These are phyloP conservation scores for Sesamia nonagrioides DNA, from an alignment of 1,140 invertebrate genomes.

Conservation along the genomic window DNA sequence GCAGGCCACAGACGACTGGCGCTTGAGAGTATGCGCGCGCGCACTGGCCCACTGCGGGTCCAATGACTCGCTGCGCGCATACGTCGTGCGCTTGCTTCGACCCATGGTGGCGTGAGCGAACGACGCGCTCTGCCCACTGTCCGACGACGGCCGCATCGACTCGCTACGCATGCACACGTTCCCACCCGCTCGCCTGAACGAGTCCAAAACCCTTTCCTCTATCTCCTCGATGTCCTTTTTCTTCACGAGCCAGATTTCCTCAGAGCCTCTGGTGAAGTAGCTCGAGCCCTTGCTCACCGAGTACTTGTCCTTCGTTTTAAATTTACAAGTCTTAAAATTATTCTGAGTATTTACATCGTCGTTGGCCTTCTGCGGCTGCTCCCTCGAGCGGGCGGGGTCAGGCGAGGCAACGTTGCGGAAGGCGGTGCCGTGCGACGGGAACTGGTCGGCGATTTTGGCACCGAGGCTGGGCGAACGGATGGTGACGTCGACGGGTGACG, in stretches of 20 bases:
- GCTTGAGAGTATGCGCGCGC: conserved; percentile 77
- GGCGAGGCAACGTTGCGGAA: conserved; percentile 80
- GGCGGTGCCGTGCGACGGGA: conserved; percentile 81
- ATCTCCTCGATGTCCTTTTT: conserved; percentile 85
- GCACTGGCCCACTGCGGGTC: conserved; percentile 77
- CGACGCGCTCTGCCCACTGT: conserved; percentile 69
- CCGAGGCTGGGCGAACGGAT: conserved; percentile 81
- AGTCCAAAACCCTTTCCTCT: conserved; percentile 81
- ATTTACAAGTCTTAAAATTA: conserved; percentile 80
- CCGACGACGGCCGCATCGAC: conserved; percentile 75
- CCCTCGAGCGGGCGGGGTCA: conserved; percentile 63
- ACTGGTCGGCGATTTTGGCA: conserved; percentile 77
- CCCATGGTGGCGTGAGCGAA: conserved; percentile 78
- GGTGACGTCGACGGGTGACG: conserved; percentile 74
- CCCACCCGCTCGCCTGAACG: conserved; percentile 78
- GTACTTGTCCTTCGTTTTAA: conserved; percentile 79
- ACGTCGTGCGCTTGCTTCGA: conserved; percentile 71
- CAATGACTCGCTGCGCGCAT: conserved; percentile 78
- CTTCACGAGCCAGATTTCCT: conserved; percentile 85
- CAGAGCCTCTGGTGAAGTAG: conserved; percentile 81
- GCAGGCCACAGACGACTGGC: conserved; percentile 81
- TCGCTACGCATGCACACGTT: conserved; percentile 73
- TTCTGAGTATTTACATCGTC: conserved; percentile 76
- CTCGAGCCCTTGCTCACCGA: conserved; percentile 81
- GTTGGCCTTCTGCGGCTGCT: conserved; percentile 63